A percentile compares a stretch with the other conserved stretches of the same genome.
phyloP scores from a whole-genome alignment of 2,113 vertebrate genomes.

The Casuarius casuarius region DNA sequence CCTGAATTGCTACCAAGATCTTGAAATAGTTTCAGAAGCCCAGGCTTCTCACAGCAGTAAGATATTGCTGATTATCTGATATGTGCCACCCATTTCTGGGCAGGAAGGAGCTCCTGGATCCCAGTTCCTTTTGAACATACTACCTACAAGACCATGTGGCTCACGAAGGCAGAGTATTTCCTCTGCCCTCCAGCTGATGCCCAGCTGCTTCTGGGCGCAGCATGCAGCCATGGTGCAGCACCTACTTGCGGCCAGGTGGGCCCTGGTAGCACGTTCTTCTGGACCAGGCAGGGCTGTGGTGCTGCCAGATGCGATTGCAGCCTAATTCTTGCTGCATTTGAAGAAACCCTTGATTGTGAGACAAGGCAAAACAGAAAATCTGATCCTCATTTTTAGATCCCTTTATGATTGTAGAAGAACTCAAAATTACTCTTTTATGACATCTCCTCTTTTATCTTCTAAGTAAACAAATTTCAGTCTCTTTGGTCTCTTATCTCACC shows the following conservation, averaged over 20 bases:
- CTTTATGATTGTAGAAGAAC: not conserved
- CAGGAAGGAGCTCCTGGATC: not conserved
- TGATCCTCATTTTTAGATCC: not conserved
- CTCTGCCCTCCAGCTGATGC: not conserved
- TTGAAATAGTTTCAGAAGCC: not conserved
- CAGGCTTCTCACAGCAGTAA: not conserved
- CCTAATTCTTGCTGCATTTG: not conserved
- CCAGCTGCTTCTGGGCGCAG: rapidly evolving
- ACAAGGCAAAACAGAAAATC: not conserved
- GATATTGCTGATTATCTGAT: not conserved
- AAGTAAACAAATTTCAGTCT: not conserved
- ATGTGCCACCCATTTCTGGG: not conserved
- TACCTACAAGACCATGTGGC: rapidly evolving
- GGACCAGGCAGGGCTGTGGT: too few species aligned
- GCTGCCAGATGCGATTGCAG: too few species aligned
- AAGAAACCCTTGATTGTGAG: not conserved
- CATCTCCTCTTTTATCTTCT: not conserved
- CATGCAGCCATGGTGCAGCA: not conserved
- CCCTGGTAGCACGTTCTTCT: not conserved
- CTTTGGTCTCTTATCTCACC: not conserved
- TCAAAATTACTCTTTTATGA: not conserved
- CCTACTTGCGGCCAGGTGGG: not conserved
- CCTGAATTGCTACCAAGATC: not conserved
- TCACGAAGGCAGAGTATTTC: not conserved
- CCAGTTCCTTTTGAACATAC: not conserved